phyloP scores from a whole-genome alignment of 92 coral and sea anemone species.

The Epizoanthus scotinus region DNA sequence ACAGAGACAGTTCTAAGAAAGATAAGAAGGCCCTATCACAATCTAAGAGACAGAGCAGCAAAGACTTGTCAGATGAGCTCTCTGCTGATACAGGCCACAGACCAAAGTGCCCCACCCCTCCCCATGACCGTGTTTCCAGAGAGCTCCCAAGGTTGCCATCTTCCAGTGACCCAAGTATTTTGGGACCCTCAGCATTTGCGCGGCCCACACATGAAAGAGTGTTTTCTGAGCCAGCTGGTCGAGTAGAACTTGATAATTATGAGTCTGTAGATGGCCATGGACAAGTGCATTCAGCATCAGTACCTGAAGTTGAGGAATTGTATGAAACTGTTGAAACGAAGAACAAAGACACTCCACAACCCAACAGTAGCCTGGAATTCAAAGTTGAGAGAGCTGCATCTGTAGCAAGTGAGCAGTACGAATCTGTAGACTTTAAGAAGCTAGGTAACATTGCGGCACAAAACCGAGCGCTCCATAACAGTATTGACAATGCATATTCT shows the following conservation, averaged over 20 bases:
- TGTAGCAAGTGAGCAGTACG: slow-evolving; percentile 20
- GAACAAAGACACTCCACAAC: not conserved
- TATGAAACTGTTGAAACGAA: slow-evolving; percentile 32
- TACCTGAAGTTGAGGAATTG: slow-evolving; percentile 4
- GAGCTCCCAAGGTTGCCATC: slow-evolving; percentile 26
- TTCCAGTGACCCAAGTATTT: slow-evolving; percentile 15
- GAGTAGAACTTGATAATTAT: not conserved
- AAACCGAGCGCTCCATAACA: not conserved
- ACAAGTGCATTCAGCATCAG: not conserved
- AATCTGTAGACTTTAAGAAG: slow-evolving; percentile 27
- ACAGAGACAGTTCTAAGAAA: slow-evolving; percentile 12
- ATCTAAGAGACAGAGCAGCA: not conserved
- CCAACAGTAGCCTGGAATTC: too few relatives aligned
- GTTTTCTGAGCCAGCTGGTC: not conserved
- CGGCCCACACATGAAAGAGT: slow-evolving; percentile 10
- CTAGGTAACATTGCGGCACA: slow-evolving; percentile 6
- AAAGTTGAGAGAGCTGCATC: not conserved
- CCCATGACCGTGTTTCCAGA: slow-evolving; percentile 14
- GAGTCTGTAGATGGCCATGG: not conserved
- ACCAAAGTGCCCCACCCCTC: slow-evolving; percentile 15
- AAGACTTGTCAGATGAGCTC: not conserved
- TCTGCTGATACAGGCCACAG: not conserved
- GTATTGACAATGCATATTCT: not conserved
- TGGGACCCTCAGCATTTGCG: not conserved
- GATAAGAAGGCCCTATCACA: not conserved